Evolutionary conservation across 1,140 invertebrate species (phyloP), one percentile per base, ranked within the genome.

Genomic region (Heliconius congener): DNA sequence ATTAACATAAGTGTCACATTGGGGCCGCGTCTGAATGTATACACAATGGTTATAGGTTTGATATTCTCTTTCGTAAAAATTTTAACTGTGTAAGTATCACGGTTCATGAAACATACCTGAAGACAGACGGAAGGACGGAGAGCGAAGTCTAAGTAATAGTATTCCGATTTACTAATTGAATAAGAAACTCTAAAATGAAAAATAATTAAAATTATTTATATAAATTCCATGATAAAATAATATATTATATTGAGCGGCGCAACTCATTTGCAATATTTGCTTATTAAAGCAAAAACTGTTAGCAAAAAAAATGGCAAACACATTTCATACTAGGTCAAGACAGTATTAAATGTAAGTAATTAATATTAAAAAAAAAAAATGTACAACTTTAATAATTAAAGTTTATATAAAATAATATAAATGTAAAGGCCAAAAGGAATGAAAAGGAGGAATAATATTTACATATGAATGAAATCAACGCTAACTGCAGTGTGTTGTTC

Each of bases 371-470:
- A 66, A 66, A 66, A 27, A 5, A 13, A 8, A 60, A 60, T 60
- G 60, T 66, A 66, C 16, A 30, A 57, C 9, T 57, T 19, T 52
- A 52, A 52, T 52, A 52, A 66, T 66, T 66, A 16, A 66, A 66
- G 5, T 66, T 16, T 5, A 5, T 66, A 66, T 30, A 30, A 66
- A 27, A 57, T 57, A 27, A 30, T 30, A 3, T 66, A 30, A 76
- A 76, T 76, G 74, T 66, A 66, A 30, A 66, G 11, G 0, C 60
- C 3, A 66, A 66, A 66, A 66, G 27, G 23, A 30, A 66, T 66
- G 60, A 66, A 66, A 30, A 66, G 60, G 23, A 66, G 60, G 30
- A 66, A 66, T 66, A 66, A 66, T 66, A 66, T 66, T 60, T 27
- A 30, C 23, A 66, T 66, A 27, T 66, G 60, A 66, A 66, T 66